Evolutionary conservation across 2,113 vertebrate genomes (phyloP).

Genomic region (Scomber colias): DNA sequence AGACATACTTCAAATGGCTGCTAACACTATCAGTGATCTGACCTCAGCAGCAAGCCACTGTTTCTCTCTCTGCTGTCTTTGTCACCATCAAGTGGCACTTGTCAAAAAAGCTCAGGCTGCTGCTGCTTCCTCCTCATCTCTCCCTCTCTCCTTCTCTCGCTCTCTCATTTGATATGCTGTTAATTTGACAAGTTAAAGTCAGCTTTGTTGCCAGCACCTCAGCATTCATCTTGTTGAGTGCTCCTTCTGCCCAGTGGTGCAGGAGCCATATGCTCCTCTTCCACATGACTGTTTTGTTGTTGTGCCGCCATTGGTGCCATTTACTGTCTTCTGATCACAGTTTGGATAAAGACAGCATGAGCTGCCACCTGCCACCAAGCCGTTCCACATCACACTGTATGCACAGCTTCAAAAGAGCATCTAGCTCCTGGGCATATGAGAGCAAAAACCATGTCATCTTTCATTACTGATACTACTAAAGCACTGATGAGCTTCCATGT

Average conservation of each 20-base stretch:
- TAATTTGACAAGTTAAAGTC: conserved; percentile 85
- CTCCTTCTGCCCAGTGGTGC: conserved; percentile 79
- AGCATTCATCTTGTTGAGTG: conserved; percentile 72
- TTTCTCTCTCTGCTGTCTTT: conserved; percentile 48
- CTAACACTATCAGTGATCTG: conserved; percentile 43
- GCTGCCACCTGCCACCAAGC: conserved; percentile 75
- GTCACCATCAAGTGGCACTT: conserved; percentile 66
- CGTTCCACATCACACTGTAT: conserved; percentile 56
- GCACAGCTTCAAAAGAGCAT: conserved; percentile 58
- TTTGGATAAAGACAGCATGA: conserved; percentile 69
- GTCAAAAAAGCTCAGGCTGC: conserved; percentile 42
- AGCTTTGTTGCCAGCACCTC: conserved; percentile 78
- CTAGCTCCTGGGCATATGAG: conserved; percentile 35
- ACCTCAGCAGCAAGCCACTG: conserved; percentile 45
- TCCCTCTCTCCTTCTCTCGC: conserved; percentile 21
- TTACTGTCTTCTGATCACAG: conserved; percentile 75
- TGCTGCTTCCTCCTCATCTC: conserved; percentile 42
- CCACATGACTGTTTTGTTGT: conserved; percentile 65
- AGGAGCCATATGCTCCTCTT: conserved; percentile 81
- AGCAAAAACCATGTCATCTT: conserved; percentile 67
- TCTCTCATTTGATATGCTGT: conserved; percentile 69
- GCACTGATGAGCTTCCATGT: conserved; percentile 47
- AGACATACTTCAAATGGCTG: conserved; percentile 45
- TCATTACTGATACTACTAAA: conserved; percentile 59
- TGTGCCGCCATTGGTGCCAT: conserved; percentile 43